A percentile compares a stretch with the other conserved stretches of the same genome.
phyloP scores from a whole-genome alignment of 2,113 vertebrate species.

The Calyptommatus sinebrachiatus region DNA sequence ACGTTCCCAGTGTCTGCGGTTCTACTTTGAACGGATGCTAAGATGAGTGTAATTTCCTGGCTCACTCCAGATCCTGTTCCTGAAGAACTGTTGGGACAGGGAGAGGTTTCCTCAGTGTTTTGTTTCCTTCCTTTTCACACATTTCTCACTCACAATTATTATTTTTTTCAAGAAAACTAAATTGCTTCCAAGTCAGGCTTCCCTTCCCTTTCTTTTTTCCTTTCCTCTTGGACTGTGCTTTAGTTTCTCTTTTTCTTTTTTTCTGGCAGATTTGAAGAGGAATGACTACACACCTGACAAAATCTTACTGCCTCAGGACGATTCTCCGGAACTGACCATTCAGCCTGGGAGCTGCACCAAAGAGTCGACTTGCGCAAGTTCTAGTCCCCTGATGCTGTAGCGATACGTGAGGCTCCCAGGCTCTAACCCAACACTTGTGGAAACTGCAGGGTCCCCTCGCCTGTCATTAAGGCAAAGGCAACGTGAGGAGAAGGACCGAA shows the following conservation, averaged over 20 bases:
- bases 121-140: background rate
- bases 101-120: too few species aligned
- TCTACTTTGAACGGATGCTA: too few species aligned
- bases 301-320: slow-evolving; percentile 87
- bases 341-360: slow-evolving; percentile 82
- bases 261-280: slow-evolving; percentile 86
- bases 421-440: slow-evolving; percentile 45
- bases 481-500: slow-evolving; percentile 31
- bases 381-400: slow-evolving; percentile 90
- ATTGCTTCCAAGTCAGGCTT: background rate
- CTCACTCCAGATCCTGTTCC: too few species aligned
- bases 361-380: slow-evolving; percentile 81
- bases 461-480: slow-evolving; percentile 37
- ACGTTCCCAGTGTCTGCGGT: too few species aligned
- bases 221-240: too few species aligned
- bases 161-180: background rate
- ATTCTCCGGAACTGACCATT: slow-evolving; percentile 78
- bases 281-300: slow-evolving; percentile 97
- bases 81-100: too few species aligned
- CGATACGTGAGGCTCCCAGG: slow-evolving; percentile 42
- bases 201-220: background rate
- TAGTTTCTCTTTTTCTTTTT: background rate
- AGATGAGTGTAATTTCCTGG: too few species aligned
- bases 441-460: slow-evolving; percentile 47
- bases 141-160: too few species aligned